Evolutionary conservation across 30 jellyfish, hydroid and myxozoan species (phyloP).

Genomic region (Chrysaora quinquecirrha): DNA sequence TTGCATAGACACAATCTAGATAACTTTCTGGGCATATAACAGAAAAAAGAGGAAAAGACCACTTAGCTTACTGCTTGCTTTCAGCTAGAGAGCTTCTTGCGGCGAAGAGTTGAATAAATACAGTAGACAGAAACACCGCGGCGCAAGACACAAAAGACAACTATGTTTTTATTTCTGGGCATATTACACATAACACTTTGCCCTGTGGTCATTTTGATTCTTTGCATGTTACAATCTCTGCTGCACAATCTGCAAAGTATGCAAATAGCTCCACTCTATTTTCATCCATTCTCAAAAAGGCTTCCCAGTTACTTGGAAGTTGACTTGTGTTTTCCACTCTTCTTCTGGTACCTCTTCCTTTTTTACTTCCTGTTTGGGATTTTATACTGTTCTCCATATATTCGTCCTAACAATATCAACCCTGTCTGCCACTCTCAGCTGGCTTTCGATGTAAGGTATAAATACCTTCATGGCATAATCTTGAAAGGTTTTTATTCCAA

Average conservation of each 20-base stretch:
- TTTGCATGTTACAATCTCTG: background rate
- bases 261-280: conserved; percentile 3
- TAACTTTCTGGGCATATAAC: background rate
- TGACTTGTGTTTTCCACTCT: background rate
- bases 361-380: background rate
- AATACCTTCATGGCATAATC: conserved; percentile 1
- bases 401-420: background rate
- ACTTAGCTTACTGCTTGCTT: no score
- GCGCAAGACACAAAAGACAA: no score
- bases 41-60: no score
- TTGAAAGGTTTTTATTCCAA: background rate
- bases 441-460: conserved; percentile 6
- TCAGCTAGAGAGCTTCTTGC: no score
- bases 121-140: no score
- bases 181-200: background rate
- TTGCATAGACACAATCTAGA: conserved; percentile 4
- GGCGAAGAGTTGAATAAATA: no score
- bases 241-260: background rate
- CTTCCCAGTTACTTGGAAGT: background rate
- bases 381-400: background rate
- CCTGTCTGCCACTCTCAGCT: conserved; percentile 9
- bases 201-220: background rate
- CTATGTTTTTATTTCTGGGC: background rate
- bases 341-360: conserved; percentile 17
- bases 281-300: background rate